Base-by-base conservation (phyloP, 2,888 invertebrate genomes). In the Acrobeloides nanus region DNA sequence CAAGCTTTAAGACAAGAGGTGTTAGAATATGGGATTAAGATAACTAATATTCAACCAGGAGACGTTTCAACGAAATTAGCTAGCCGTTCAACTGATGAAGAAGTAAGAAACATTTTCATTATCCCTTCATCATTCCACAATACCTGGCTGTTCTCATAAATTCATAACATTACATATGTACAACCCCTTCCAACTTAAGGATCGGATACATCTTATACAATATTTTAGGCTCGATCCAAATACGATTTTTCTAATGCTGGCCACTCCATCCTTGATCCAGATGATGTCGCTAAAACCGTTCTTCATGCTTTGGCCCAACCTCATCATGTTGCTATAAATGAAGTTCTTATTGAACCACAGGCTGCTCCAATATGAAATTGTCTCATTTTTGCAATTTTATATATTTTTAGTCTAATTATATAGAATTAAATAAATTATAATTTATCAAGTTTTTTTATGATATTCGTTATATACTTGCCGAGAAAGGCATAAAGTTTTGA, bases 21-120 rank as follows among this genome's bases (percentile, higher is more conserved):
- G 46, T 61, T 65, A 15, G 64, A 67, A 15, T 55, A 59, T 33
- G 73, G 73, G 21, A 58, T 77, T 41, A 66, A 66, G 38, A 74
- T 77, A 23, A 76, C 77, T 3, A 74, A 74, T 59, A 69, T 77
- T 38, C 77, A 77, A 51, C 77, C 77, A 3, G 76, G 76, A 7
- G 75, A 76, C 59, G 76, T 76, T 1, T 59, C 63, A 24, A 76
- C 76, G 10, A 69, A 74, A 41, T 65, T 77, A 5, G 50, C 73
- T 1, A 35, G 46, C 6, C 63, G 66, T 27, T 69, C 71, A 20
- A 74, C 75, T 6, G 76, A 76, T 49, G 48, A 48, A 44, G 75
- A 76, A 68, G 76, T 75, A 23, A n/a, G 21, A n/a, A n/a, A n/a
- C n/a, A n/a, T n/a, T n/a, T n/a, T n/a, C n/a, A n/a, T n/a, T n/a